Conservation (phyloP, 2,888 invertebrate species). For the Eurois occulta region DNA sequence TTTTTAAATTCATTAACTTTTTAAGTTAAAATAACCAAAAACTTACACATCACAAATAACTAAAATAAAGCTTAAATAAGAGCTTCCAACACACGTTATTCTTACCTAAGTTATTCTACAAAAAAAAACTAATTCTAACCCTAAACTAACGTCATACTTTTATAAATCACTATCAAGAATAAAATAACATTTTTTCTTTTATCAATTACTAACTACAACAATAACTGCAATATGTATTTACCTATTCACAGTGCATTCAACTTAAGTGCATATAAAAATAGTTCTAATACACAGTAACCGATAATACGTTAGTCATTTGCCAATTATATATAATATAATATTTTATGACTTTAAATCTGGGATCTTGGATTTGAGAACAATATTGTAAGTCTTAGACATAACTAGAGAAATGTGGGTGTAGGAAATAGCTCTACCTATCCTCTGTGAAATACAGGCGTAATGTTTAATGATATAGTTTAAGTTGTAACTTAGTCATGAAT, state of each 20-base stretch:
- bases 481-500: background rate
- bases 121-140: background rate
- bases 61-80: background rate
- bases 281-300: constrained; percentile 47
- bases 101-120: background rate
- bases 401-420: background rate
- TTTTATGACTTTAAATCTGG: background rate
- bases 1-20: background rate
- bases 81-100: background rate
- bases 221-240: constrained; percentile 28
- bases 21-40: background rate
- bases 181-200: constrained; percentile 38
- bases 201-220: constrained; percentile 31
- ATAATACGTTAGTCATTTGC: constrained; percentile 41
- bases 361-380: background rate
- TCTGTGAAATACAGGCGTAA: background rate
- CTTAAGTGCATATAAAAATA: constrained; percentile 50
- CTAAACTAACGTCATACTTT: constrained; percentile 1
- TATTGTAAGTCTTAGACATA: background rate
- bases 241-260: constrained; percentile 49
- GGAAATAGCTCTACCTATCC: background rate
- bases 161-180: background rate
- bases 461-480: background rate
- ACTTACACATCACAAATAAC: background rate
- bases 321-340: constrained; percentile 25